Base-by-base conservation (phyloP, 1,140 invertebrate genomes). In the Orchestia grillus region DNA sequence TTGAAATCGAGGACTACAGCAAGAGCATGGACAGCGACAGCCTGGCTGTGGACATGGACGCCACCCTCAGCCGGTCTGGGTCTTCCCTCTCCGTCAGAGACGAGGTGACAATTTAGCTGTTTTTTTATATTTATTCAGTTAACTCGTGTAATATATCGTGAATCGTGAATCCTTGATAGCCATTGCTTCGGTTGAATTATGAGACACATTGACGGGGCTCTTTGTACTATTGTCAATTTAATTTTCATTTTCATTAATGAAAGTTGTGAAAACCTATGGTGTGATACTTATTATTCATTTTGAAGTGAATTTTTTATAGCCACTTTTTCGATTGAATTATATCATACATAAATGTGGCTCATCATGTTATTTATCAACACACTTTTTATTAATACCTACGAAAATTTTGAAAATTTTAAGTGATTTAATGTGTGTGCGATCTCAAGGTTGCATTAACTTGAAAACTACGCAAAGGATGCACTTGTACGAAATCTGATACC, bases 11-110 rank as follows among this genome's bases (percentile, higher is more conserved):
- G 92, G 96, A 97, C 96, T 97, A 97, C 87, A 91, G 96, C 8
- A 97, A 97, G 96, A 97, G 96, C 90, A 44, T 97, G 0, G 96
- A 97, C 96, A 96, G 96, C 53, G 96, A 97, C 96, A 97, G 96
- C 77, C 96, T 97, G 19, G 96, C 96, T 0, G 96, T 96, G 23
- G 96, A 97, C 40, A 92, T 96, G 6, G 96, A 97, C 44, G 96
- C 96, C 16, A 95, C 95, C 41, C 96, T 97, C 95, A 97, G 96
- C 43, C 96, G 96, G 11, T 97, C 96, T 43, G 96, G 96, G 8
- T 97, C 96, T 43, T 96, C 96, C 15, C 96, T 97, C 16, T 97
- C 96, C 88, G 96, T 97, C 95, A 96, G 96, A 96, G 96, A 97
- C 53, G 96, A 97, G 96, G 96, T 97, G 47, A 53, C 47, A 53